Conservation (phyloP, 2,888 invertebrate genomes). For the Monoplex corrugatus region DNA sequence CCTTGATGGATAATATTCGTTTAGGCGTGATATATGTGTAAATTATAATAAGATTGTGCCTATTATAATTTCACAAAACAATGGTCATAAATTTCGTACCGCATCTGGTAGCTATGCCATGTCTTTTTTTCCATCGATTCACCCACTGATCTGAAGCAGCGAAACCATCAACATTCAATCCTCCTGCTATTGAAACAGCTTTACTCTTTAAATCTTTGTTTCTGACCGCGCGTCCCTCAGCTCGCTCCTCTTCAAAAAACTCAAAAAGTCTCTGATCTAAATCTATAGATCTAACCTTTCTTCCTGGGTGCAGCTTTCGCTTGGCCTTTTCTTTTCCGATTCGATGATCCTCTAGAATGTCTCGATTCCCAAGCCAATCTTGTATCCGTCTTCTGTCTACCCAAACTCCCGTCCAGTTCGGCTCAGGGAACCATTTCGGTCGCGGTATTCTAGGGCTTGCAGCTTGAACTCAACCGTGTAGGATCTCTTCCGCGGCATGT, state of each 20-base stretch:
- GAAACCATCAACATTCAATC: background rate
- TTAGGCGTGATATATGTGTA: too few species aligned
- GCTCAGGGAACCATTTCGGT: too few species aligned
- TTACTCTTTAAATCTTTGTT: background rate
- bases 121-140: background rate
- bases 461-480: too few species aligned
- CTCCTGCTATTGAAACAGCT: background rate
- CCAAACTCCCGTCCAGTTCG: constrained; percentile 20
- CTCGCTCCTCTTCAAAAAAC: background rate
- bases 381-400: constrained; percentile 13
- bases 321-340: constrained; percentile 11
- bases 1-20: too few species aligned
- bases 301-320: constrained; percentile 3
- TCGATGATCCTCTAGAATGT: background rate
- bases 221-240: background rate
- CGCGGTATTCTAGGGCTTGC: too few species aligned
- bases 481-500: too few species aligned
- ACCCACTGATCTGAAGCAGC: background rate
- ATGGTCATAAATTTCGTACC: too few species aligned
- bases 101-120: too few species aligned
- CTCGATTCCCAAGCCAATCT: background rate
- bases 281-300: background rate
- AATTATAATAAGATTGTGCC: too few species aligned
- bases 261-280: background rate
- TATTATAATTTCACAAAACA: too few species aligned